These are phyloP conservation scores for Pholis gunnellus DNA, from an alignment of 2,113 vertebrate genomes.

Conservation along the genomic window DNA sequence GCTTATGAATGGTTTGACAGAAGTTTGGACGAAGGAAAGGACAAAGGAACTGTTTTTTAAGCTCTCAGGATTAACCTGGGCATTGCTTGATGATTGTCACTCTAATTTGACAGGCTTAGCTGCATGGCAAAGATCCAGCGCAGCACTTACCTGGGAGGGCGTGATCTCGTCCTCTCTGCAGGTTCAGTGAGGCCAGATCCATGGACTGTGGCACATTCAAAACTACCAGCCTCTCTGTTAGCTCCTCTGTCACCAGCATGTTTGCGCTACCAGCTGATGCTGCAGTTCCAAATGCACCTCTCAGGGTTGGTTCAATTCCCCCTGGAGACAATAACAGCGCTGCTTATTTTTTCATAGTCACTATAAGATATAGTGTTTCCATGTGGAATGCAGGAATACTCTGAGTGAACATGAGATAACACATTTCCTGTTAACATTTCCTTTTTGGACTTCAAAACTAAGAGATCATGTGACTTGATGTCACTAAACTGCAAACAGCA, in stretches of 20 bases:
- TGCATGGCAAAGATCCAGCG: neutral
- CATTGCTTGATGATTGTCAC: neutral
- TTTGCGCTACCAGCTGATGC: slow-evolving; percentile 82
- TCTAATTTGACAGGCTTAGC: slow-evolving; percentile 6
- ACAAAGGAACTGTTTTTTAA: neutral
- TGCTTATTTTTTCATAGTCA: neutral
- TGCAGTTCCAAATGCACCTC: slow-evolving; percentile 88
- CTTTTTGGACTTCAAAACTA: neutral
- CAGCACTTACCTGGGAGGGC: slow-evolving; percentile 89
- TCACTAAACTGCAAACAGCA: neutral
- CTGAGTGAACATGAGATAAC: neutral
- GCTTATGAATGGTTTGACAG: neutral
- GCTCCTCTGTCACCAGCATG: slow-evolving; percentile 88
- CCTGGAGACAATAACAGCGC: slow-evolving; percentile 79
- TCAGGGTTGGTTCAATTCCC: slow-evolving; percentile 91
- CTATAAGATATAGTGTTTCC: neutral
- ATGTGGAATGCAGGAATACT: neutral
- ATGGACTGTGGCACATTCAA: slow-evolving; percentile 81
- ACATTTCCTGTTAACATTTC: neutral
- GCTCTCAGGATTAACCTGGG: neutral
- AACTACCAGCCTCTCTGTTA: slow-evolving; percentile 89
- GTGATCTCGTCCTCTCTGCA: slow-evolving; percentile 95
- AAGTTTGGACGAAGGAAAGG: neutral
- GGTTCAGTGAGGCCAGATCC: slow-evolving; percentile 93
- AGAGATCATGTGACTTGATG: neutral